A percentile compares a stretch with the other conserved stretches of the same genome.
phyloP scores from a whole-genome alignment of 30 jellyfish, hydroid and myxozoan species.

The Turritopsis dohrnii region DNA sequence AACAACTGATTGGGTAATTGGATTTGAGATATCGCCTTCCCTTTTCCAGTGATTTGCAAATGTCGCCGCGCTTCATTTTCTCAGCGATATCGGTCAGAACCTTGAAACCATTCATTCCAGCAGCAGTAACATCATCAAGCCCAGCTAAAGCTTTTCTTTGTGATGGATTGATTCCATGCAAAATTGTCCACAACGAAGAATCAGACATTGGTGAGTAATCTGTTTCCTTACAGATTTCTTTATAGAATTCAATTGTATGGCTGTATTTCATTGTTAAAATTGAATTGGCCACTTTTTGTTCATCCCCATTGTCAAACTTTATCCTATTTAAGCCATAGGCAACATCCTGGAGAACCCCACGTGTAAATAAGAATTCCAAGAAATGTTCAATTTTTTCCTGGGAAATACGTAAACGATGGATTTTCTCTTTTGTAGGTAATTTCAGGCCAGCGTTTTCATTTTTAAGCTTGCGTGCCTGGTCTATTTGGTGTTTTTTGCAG shows the following conservation, averaged over 20 bases:
- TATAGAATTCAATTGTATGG: too few species aligned
- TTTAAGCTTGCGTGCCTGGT: constrained; percentile 4
- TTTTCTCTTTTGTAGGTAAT: not conserved
- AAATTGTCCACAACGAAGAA: not conserved
- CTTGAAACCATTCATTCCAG: too few species aligned
- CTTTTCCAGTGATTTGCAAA: constrained; percentile 3
- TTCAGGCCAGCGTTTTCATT: constrained; percentile 10
- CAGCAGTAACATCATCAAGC: too few species aligned
- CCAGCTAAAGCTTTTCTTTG: too few species aligned
- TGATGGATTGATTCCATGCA: too few species aligned
- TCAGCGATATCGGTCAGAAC: too few species aligned
- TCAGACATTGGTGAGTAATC: not conserved
- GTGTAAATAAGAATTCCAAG: not conserved
- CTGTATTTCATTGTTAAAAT: too few species aligned
- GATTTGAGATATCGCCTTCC: constrained; percentile 8
- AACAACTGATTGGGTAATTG: not conserved
- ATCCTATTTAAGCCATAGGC: constrained; percentile 7
- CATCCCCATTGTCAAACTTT: constrained; percentile 7
- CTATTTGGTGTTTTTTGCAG: constrained; percentile 7
- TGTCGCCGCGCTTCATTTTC: constrained; percentile 5
- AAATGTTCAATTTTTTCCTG: constrained; percentile 4
- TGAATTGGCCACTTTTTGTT: not conserved
- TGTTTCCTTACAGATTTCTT: not conserved
- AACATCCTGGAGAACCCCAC: constrained; percentile 6
- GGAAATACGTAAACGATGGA: constrained; percentile 1